phyloP scores from a whole-genome alignment of 2,113 vertebrate genomes.

The Sinocyclocheilus anophthalmus region DNA sequence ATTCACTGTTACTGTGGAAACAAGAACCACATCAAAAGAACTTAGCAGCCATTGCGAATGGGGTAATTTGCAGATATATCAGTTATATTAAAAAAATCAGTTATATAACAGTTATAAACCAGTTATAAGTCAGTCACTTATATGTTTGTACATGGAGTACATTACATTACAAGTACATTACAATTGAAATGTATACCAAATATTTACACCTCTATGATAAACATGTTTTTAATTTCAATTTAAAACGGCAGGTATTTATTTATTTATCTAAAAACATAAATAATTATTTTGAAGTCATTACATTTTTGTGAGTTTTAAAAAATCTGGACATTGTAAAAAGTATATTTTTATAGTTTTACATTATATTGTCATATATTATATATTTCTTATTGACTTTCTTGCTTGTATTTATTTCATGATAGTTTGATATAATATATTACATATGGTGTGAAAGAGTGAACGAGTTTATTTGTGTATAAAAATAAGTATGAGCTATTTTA shows the following conservation, averaged over 20 bases:
- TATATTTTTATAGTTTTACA: too few relatives aligned
- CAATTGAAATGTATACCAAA: not conserved
- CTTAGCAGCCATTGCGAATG: not conserved
- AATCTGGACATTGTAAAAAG: too few relatives aligned
- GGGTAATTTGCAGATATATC: not conserved
- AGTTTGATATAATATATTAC: too few relatives aligned
- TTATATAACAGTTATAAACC: not conserved
- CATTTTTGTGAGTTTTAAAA: not conserved
- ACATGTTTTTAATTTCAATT: not conserved
- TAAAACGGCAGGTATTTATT: not conserved
- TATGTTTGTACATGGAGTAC: not conserved
- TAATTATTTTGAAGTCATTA: not conserved
- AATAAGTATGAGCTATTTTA: not conserved
- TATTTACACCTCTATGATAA: not conserved
- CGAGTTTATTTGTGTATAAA: not conserved
- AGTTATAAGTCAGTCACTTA: not conserved
- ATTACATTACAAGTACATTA: not conserved
- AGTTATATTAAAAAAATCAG: not conserved
- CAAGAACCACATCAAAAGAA: not conserved
- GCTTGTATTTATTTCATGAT: too few relatives aligned
- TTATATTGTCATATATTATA: too few relatives aligned
- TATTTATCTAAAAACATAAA: not conserved
- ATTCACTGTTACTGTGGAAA: not conserved
- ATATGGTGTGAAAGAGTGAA: not conserved
- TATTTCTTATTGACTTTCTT: too few relatives aligned